phyloP scores from a whole-genome alignment of 2,888 invertebrate species.

The Calameuta filiformis region DNA sequence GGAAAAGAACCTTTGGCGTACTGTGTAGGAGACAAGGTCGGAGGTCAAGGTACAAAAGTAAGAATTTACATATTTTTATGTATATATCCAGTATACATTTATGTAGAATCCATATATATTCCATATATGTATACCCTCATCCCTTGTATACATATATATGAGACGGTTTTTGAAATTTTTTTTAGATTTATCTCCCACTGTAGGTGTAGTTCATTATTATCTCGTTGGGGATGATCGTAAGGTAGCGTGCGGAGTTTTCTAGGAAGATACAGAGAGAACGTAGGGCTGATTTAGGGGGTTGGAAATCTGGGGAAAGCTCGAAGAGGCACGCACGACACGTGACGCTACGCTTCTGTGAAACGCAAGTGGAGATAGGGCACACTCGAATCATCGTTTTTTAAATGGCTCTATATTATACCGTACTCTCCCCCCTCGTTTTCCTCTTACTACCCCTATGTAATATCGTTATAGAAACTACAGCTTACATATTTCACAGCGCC shows the following conservation, averaged over 20 bases:
- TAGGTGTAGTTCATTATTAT: background rate
- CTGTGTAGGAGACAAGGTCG: background rate
- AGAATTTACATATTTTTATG: background rate
- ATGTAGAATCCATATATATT: no score
- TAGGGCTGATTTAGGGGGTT: conserved; percentile 29
- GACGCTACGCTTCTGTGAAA: conserved; percentile 47
- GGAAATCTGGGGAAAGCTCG: conserved; percentile 58
- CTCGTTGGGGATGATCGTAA: background rate
- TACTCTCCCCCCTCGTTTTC: background rate
- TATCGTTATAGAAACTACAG: background rate
- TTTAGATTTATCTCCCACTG: background rate
- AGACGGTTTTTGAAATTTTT: background rate
- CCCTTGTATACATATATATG: no score
- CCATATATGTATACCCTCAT: no score
- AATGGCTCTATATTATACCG: conserved; percentile 19
- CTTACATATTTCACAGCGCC: background rate
- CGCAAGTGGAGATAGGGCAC: conserved; percentile 52
- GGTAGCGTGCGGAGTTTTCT: background rate
- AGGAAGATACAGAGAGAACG: conserved; percentile 23
- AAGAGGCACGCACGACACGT: conserved; percentile 61
- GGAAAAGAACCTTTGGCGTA: background rate
- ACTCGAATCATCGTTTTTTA: conserved; percentile 56
- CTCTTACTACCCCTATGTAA: background rate
- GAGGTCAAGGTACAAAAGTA: background rate
- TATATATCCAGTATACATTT: background rate